Evolutionary conservation across 1,140 invertebrate species (phyloP).

Genomic region (Hypothenemus hampei): DNA sequence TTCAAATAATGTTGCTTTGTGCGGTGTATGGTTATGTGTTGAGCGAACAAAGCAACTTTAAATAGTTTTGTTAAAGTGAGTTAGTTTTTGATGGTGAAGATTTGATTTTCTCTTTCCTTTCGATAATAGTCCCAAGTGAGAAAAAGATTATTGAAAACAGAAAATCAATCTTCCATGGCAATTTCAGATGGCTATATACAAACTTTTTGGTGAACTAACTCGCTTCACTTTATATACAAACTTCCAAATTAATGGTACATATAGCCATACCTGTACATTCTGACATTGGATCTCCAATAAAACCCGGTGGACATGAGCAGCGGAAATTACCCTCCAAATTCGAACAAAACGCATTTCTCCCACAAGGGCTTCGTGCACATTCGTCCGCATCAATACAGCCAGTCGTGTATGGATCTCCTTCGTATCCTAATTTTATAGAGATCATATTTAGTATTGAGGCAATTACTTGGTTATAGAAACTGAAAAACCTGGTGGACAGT

Average conservation of each 20-base stretch:
- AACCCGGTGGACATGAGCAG: constrained; percentile 73
- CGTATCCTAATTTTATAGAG: constrained; percentile 40
- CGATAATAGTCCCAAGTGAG: neutral
- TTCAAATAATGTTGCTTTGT: neutral
- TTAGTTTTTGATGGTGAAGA: neutral
- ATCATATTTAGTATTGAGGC: neutral
- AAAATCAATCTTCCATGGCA: constrained; percentile 43
- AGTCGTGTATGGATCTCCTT: constrained; percentile 46
- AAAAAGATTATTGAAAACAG: neutral
- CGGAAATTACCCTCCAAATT: constrained; percentile 69
- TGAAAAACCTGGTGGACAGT: constrained; percentile 65
- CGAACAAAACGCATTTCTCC: constrained; percentile 64
- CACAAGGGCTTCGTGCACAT: constrained; percentile 63
- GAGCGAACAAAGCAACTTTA: neutral
- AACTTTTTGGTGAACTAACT: constrained; percentile 11
- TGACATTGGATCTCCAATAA: constrained; percentile 65
- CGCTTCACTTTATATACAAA: constrained; percentile 1
- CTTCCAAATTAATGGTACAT: neutral
- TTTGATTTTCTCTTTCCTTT: neutral
- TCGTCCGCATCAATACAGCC: constrained; percentile 68
- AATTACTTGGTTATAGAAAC: neutral
- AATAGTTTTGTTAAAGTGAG: constrained; percentile 1
- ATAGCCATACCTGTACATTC: constrained; percentile 60
- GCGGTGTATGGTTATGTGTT: neutral
- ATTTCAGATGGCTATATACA: constrained; percentile 20